A percentile compares a stretch with the other conserved stretches of the same genome.
Evolutionary conservation across 2,888 invertebrate species (phyloP).

Genomic region (Cepaea hortensis): DNA sequence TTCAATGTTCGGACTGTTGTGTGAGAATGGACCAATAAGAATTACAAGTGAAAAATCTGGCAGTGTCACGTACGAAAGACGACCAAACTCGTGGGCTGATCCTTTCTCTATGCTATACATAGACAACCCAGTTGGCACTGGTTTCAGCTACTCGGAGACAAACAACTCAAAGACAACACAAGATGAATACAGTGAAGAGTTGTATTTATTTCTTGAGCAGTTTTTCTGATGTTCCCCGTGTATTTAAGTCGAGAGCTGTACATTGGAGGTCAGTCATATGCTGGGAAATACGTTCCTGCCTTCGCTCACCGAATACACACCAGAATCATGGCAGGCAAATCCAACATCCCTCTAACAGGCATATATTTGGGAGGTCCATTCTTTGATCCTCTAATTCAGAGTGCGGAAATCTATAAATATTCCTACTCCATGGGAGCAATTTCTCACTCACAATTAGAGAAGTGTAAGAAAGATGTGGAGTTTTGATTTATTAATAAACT

Average conservation of each 20-base stretch:
- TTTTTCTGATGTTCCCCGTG: slow-evolving; percentile 89
- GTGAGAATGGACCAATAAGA: slow-evolving; percentile 34
- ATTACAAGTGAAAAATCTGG: background rate
- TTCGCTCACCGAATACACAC: slow-evolving; percentile 76
- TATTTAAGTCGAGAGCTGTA: slow-evolving; percentile 86
- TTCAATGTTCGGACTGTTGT: slow-evolving; percentile 71
- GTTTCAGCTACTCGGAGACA: slow-evolving; percentile 90
- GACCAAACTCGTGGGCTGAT: slow-evolving; percentile 29
- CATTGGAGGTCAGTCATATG: slow-evolving; percentile 84
- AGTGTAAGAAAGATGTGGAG: background rate
- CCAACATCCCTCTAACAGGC: slow-evolving; percentile 67
- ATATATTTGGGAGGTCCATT: slow-evolving; percentile 73
- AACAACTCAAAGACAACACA: slow-evolving; percentile 74
- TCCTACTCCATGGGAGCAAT: slow-evolving; percentile 1
- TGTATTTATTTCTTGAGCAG: slow-evolving; percentile 82
- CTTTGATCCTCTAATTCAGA: slow-evolving; percentile 68
- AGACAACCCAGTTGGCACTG: slow-evolving; percentile 90
- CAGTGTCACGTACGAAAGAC: background rate
- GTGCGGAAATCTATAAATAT: background rate
- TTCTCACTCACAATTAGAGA: background rate
- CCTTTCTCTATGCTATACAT: slow-evolving; percentile 49
- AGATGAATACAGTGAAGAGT: slow-evolving; percentile 86
- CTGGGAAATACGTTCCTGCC: slow-evolving; percentile 86
- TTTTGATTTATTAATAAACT: background rate
- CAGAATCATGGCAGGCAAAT: slow-evolving; percentile 53